Evolutionary conservation across 2,797 vertebrate genomes (phyloP), one percentile per base, ranked within the genome.

Genomic region (Muscicapa comitata): DNA sequence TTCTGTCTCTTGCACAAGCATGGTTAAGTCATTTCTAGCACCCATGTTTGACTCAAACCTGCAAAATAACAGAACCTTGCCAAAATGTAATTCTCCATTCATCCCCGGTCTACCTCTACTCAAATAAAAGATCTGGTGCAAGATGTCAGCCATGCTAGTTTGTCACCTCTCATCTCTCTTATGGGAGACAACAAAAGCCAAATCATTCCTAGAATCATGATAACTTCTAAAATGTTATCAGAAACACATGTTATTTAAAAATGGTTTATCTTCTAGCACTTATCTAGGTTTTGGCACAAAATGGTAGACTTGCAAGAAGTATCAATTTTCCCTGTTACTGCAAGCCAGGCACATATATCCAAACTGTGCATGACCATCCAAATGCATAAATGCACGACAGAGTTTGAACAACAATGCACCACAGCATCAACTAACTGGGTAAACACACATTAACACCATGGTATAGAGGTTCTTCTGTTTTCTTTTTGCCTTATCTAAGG

Each of bases 241-340:
- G 16, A 73, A 88, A 48, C 42, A 48, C 38, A 7, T 1, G 3
- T 72, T 79, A 35, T 14, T 75, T 4, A 35, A 28, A 85, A 59
- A 63, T 40, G 16, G 14, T 26, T 75, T 70, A 42, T 53, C 42
- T 48, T 70, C 29, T 42, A n/a, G n/a, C n/a, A n/a, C n/a, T n/a
- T n/a, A n/a, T n/a, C n/a, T n/a, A 71, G 23, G 13, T 45, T 94
- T 90, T 86, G 79, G 88, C 82, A 90, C 33, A 75, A 93, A 91
- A 11, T 28, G 11, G 62, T 84, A 71, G 55, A 68, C 38, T 74
- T 51, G 31, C 37, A 51, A 84, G 17, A 73, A 76, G 31, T 33
- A 63, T 37, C 12, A 16, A 2, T 74, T 88, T 70, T 79, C 76
- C 42, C 70, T 40, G 23, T 57, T 55, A 61, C 42, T 90, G 62